Evolutionary conservation across 1,140 invertebrate species (phyloP), one percentile per base, ranked within the genome.

Genomic region (Penaeus japonicus): DNA sequence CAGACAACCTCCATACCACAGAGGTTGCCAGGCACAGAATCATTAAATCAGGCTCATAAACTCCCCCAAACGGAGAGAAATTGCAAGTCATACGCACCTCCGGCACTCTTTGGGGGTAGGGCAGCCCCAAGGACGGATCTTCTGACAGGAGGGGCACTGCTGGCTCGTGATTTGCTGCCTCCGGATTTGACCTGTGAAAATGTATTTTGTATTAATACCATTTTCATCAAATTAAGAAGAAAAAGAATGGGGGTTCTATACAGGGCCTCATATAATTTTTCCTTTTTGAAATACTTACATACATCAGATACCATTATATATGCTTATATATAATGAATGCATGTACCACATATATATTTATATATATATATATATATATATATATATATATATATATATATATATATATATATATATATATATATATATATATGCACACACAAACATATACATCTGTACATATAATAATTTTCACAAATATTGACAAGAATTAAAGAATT

Each of bases 81-180:
- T 73, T n/a, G 17, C 5, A 27, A 30, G 20, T 30, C 70, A 32
- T 35, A 35, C 24, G 80, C 73, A 90, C 89, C 85, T 89, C 81
- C 85, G 53, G 89, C 75, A 77, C 81, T 89, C 57, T 92, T 92
- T 20, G 91, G 82, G 62, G 91, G 89, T 35, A 89, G 35, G 24
- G 92, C 89, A 32, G 89, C 82, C 27, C 90, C 90, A 20, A 89
- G 73, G 81, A 91, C 91, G 85, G 89, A 90, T 81, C 92, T 82
- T 81, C 92, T 90, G 24, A 91, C 92, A 65, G 92, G 92, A 53
- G 92, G 92, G 24, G 92, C 92, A 88, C 91, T 92, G 80, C 91
- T 92, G 32, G 92, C 91, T 79, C 92, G 57, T 59, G 82, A 89
- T 62, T 90, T 90, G 53, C 90, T 89, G 84, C 91, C 81, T n/a